Evolutionary conservation across 1,140 invertebrate genomes (phyloP), one percentile per base, ranked within the genome.

Genomic region (Rhopalosiphum padi): DNA sequence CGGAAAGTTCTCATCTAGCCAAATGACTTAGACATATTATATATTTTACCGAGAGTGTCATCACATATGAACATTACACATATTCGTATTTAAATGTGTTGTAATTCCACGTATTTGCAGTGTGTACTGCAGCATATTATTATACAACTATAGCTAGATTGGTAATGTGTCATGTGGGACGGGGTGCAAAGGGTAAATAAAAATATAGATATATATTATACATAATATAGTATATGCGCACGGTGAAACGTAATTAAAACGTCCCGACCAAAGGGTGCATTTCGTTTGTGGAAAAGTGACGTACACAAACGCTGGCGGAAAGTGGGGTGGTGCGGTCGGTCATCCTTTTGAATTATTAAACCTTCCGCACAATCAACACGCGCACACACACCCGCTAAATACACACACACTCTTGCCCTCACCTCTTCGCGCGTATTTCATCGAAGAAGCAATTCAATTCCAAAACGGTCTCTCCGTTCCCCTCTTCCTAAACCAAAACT

Each of bases 291-390:
- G 7, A 22, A 51, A 23, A 89, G 35, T 89, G 9, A 37, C 18
- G 35, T 37, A 53, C 9, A 53, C 48, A 30, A 37, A 37, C 35
- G 22, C 9, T 25, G 6, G 25, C 43, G 25, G 23, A 3, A 30
- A 83, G 41, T 51, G 2, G 46, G 30, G 21, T 85, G 6, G 41
- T n/a, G 83, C 9, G 43, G 43, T 48, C 6, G 86, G 86, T 51
- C 86, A 88, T n/a, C 30, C 46, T 48, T 88, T 88, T 88, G 46
- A 51, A 41, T 88, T 88, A 88, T 88, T 88, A 51, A 51, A 88
- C 86, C 86, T 88, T 88, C 86, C 86, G 43, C 86, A 88, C 86
- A 88, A 88, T 88, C 46, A 88, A 89, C 87, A 53, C 48, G 18
- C 46, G 21, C 46, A 35, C 30, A n/a, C 86, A n/a, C 18, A n/a